These are phyloP conservation scores for Octonoba sinensis DNA, from an alignment of 2,888 invertebrate genomes.

Conservation along the genomic window DNA sequence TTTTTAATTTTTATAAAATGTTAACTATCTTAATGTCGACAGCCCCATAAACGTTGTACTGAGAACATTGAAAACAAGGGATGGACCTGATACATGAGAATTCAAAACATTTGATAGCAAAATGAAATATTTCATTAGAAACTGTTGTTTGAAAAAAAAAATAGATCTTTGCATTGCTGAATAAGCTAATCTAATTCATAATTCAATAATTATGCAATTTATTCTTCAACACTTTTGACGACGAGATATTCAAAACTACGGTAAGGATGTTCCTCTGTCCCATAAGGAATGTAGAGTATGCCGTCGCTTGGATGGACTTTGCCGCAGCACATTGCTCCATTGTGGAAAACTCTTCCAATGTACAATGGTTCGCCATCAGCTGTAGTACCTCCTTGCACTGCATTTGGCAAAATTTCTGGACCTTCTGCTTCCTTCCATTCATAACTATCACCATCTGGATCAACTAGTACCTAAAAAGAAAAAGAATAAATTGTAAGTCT, in stretches of 20 bases:
- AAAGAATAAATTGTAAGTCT: background rate
- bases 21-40: too few species aligned
- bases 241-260: slow-evolving; percentile 24
- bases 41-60: too few species aligned
- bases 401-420: slow-evolving; percentile 13
- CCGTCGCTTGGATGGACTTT: slow-evolving; percentile 44
- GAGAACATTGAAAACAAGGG: too few species aligned
- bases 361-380: slow-evolving; percentile 28
- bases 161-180: too few species aligned
- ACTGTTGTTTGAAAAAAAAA: too few species aligned
- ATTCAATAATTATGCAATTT: too few species aligned
- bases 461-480: slow-evolving; percentile 13
- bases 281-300: slow-evolving; percentile 15
- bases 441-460: slow-evolving; percentile 14
- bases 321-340: slow-evolving; percentile 34
- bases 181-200: too few species aligned
- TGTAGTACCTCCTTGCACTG: slow-evolving; percentile 33
- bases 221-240: background rate
- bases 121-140: too few species aligned
- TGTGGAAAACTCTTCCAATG: slow-evolving; percentile 30
- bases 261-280: slow-evolving; percentile 24
- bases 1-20: too few species aligned
- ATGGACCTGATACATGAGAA: too few species aligned
- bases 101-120: too few species aligned
- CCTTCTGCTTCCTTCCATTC: slow-evolving; percentile 25